These are phyloP conservation scores for Gryllus bimaculatus DNA, from an alignment of 1,140 invertebrate species.

Conservation along the genomic window DNA sequence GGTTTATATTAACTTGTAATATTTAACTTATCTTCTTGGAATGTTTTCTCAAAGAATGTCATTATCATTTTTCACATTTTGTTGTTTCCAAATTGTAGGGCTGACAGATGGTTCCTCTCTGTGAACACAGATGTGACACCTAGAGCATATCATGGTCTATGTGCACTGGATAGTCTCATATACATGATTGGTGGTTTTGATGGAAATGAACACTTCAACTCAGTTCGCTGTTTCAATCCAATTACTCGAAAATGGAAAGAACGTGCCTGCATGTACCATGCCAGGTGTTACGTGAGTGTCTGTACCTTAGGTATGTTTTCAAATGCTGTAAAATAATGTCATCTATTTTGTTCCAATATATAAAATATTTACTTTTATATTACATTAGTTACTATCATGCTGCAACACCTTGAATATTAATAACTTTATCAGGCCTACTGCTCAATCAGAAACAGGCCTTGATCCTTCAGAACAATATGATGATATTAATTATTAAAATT, in stretches of 20 bases:
- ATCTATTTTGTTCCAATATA: too few relatives aligned
- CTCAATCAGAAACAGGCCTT: too few relatives aligned
- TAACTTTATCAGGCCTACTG: too few relatives aligned
- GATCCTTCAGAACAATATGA: too few relatives aligned
- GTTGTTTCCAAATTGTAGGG: constrained; percentile 31
- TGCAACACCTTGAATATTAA: too few relatives aligned
- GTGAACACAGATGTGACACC: constrained; percentile 49
- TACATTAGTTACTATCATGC: background rate
- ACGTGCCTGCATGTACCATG: constrained; percentile 61
- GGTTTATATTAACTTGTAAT: too few relatives aligned
- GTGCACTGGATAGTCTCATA: constrained; percentile 52
- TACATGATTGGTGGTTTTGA: constrained; percentile 72
- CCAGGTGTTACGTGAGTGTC: constrained; percentile 66
- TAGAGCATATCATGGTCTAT: constrained; percentile 66
- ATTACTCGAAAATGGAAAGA: constrained; percentile 52
- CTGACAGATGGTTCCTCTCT: constrained; percentile 53
- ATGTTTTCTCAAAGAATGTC: too few relatives aligned
- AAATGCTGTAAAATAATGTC: too few relatives aligned
- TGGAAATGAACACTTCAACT: constrained; percentile 61
- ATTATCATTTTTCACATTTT: too few relatives aligned
- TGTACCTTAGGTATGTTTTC: constrained; percentile 44
- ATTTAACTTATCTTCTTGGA: too few relatives aligned
- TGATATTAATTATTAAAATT: too few relatives aligned
- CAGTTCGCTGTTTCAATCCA: constrained; percentile 56
- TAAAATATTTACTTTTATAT: too few relatives aligned